Evolutionary conservation across 2,797 vertebrate genomes (phyloP), one percentile per base, ranked within the genome.

Genomic region (Hoplostethus atlanticus): DNA sequence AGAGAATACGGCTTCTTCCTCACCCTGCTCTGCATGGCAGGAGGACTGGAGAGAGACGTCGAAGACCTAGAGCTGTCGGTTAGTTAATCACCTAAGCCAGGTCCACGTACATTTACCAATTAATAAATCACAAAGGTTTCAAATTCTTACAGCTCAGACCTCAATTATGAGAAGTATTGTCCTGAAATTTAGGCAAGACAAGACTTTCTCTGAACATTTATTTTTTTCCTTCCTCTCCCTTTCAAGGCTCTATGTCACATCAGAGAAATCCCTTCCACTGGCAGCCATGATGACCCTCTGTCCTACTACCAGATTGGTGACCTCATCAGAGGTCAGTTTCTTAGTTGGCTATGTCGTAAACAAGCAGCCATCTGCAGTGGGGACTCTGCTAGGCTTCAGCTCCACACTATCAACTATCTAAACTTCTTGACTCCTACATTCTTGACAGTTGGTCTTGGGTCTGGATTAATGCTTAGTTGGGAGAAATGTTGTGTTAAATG

Each of bases 1-100:
- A 91, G 97, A 34, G 98, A 99, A 76, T 99, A 98, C 15, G 98
- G 98, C 54, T 98, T 99, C 91, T 99, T 99, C 80, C 94, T 99
- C 87, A 97, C 96, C 57, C 90, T 99, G 71, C 94, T 99, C 53
- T 97, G 96, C 76, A 93, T 96, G 70, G 96, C 95, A 55, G 97
- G 96, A 63, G 97, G 96, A 53, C 81, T 95, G 71, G 92, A 87
- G 79, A 95, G 98, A 85, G 96, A 98, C 74, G 94, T 99, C 16
- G 93, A 96, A 40, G 95, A 98, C 78, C 88, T 99, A 17, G 97
- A 99, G 88, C 93, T 99, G 80, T 97, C 94, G 70, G 98, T 99
- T 94, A 82, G 96, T 86, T 9, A 30, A 51, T 16, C 21, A 40
- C 8, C n/a, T n/a, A 2, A 61, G 36, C 6, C 38, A 2, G 21